A percentile compares a stretch with the other conserved stretches of the same genome.
These are phyloP conservation scores for Oxytorus armatus DNA, from an alignment of 2,888 invertebrate species.

Conservation along the genomic window DNA sequence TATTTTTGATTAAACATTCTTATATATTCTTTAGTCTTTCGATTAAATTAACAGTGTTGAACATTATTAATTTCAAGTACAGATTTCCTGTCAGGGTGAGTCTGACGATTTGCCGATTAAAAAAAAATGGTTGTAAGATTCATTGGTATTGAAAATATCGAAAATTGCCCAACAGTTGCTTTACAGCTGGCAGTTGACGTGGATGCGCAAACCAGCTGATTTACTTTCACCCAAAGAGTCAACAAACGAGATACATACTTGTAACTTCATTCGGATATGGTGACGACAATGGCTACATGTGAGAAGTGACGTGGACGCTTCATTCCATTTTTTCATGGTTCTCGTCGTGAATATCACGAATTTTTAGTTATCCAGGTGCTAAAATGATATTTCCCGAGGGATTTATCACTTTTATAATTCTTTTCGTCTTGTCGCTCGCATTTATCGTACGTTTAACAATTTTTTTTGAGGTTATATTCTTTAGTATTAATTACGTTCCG, in stretches of 20 bases:
- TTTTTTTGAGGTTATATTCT: constrained; percentile 63
- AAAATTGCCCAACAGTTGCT: background rate
- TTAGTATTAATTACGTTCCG: background rate
- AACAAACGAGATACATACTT: constrained; percentile 26
- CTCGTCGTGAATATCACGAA: constrained; percentile 24
- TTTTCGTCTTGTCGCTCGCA: constrained; percentile 50
- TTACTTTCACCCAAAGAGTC: constrained; percentile 4
- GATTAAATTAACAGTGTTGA: background rate
- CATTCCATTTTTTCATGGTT: constrained; percentile 41
- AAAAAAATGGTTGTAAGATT: no score
- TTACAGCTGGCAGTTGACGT: background rate
- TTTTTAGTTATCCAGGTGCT: constrained; percentile 2
- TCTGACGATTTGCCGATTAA: background rate
- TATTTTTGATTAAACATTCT: no score
- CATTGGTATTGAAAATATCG: no score
- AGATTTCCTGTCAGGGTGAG: no score
- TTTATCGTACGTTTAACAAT: constrained; percentile 62
- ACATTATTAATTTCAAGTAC: background rate
- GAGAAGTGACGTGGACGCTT: constrained; percentile 71
- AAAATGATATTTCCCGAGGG: constrained; percentile 68
- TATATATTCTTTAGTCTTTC: no score
- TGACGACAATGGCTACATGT: constrained; percentile 47
- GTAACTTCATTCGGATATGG: constrained; percentile 30
- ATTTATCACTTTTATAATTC: constrained; percentile 47
- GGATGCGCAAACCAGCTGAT: background rate